Evolutionary conservation across 2,797 vertebrate genomes (phyloP).

Genomic region (Siniperca scherzeri): DNA sequence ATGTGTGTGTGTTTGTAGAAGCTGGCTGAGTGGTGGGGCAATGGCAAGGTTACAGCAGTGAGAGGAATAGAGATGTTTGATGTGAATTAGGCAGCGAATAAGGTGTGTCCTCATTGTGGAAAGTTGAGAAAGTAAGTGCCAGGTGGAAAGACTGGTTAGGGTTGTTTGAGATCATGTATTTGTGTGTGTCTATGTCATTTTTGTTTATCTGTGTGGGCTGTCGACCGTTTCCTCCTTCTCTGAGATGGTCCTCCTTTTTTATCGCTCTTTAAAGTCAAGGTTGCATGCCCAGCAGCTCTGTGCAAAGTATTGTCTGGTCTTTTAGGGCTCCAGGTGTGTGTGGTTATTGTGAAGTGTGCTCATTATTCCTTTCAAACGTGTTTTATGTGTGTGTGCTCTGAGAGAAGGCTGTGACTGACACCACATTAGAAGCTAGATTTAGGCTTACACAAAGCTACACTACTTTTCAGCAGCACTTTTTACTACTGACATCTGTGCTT

Average conservation of each 20-base stretch:
- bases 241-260: conserved; percentile 27
- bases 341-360: conserved; percentile 33
- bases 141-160: conserved; percentile 18
- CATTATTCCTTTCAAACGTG: conserved; percentile 55
- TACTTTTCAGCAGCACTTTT: conserved; percentile 30
- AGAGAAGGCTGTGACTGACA: conserved; percentile 53
- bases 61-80: conserved; percentile 52
- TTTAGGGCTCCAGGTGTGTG: conserved; percentile 19
- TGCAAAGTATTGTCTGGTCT: conserved; percentile 27
- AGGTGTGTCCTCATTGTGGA: conserved; percentile 44
- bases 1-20: background rate
- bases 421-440: conserved; percentile 38
- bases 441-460: conserved; percentile 26
- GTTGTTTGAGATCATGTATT: conserved; percentile 34
- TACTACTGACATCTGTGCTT: conserved; percentile 38
- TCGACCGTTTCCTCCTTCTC: conserved; percentile 29
- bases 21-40: conserved; percentile 31
- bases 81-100: conserved; percentile 53
- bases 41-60: conserved; percentile 38
- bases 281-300: conserved; percentile 37
- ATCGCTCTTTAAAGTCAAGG: conserved; percentile 48
- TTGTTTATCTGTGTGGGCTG: conserved; percentile 43
- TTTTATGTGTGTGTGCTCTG: conserved; percentile 36
- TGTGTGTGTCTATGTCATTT: conserved; percentile 39
- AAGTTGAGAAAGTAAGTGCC: conserved; percentile 41